A percentile compares a stretch with the other conserved stretches of the same genome.
Conservation (phyloP, 2,113 vertebrate species). For the Sebastes fasciatus region DNA sequence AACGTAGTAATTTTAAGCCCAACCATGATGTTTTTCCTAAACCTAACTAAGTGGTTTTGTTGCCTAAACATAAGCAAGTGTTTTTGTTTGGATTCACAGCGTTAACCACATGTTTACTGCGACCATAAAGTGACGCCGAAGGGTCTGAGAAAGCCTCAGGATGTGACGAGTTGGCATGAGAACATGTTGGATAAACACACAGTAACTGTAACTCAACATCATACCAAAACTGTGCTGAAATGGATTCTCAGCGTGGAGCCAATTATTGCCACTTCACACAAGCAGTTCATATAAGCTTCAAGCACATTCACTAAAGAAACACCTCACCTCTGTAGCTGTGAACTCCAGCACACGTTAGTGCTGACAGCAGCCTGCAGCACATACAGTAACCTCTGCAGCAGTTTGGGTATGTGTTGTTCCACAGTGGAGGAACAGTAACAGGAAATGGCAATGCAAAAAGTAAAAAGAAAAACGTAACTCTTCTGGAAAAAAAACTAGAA, state of each 20-base stretch:
- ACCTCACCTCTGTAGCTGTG: background rate
- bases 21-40: no score
- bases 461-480: background rate
- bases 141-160: no score
- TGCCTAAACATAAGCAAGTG: no score
- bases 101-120: no score
- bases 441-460: background rate
- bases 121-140: no score
- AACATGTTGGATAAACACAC: background rate
- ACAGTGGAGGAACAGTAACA: background rate
- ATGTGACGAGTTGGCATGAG: no score
- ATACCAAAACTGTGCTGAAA: background rate
- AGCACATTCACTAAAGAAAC: background rate
- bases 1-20: no score
- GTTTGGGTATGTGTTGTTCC: background rate
- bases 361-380: slow-evolving; percentile 11
- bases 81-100: no score
- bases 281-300: background rate
- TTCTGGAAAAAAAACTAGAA: no score
- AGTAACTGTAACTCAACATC: background rate
- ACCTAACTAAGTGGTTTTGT: no score
- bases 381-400: background rate
- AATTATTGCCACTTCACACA: background rate
- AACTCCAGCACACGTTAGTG: background rate
- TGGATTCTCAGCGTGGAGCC: background rate